Evolutionary conservation across 2,888 invertebrate genomes (phyloP).

Genomic region (Oligia fasciuncula): DNA sequence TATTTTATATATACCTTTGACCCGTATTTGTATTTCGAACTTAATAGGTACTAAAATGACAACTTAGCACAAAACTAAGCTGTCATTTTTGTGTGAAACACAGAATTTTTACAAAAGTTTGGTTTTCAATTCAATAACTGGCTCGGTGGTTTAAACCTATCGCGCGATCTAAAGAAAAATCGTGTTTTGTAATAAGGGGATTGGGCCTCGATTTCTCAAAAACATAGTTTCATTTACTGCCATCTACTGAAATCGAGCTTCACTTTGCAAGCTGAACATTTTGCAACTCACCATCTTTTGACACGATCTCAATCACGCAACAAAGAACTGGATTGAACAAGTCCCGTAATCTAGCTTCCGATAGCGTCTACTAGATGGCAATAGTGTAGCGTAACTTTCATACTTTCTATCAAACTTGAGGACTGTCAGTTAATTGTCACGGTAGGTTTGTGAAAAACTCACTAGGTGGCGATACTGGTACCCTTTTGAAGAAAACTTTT

Average conservation of each 20-base stretch:
- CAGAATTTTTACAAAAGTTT: no score
- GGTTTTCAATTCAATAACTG: no score
- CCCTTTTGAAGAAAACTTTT: neutral
- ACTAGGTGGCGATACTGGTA: conserved; percentile 36
- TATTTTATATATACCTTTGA: no score
- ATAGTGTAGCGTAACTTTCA: neutral
- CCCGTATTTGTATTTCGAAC: no score
- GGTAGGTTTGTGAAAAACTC: neutral
- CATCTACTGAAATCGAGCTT: conserved; percentile 21
- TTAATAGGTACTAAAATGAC: no score
- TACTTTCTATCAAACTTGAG: no score
- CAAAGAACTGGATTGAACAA: neutral
- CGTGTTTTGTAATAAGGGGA: neutral
- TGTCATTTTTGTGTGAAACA: no score
- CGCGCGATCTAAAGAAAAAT: neutral
- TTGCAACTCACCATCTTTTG: neutral
- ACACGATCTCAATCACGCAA: neutral
- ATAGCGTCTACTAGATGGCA: conserved; percentile 36
- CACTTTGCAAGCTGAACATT: neutral
- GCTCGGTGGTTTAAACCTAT: no score
- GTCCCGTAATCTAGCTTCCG: neutral
- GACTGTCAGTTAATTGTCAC: neutral
- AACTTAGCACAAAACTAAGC: no score
- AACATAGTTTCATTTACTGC: neutral
- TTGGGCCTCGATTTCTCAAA: neutral